A percentile compares a stretch with the other conserved stretches of the same genome.
phyloP scores from a whole-genome alignment of 2,797 vertebrate species.

The Periparus ater region DNA sequence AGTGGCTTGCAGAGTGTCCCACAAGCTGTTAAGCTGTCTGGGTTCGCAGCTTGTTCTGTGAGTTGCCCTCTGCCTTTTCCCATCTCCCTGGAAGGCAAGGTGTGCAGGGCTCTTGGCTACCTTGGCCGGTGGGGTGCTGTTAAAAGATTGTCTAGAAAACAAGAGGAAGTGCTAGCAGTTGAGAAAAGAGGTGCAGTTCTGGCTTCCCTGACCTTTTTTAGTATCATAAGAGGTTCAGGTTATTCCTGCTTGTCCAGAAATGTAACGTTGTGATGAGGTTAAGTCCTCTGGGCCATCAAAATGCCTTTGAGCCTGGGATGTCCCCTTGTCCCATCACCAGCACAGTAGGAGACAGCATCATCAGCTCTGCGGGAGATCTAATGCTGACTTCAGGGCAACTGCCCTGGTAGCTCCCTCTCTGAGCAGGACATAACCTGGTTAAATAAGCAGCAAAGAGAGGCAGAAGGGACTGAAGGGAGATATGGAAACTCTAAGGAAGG shows the following conservation, averaged over 20 bases:
- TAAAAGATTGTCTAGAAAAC: background rate
- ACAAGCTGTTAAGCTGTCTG: background rate
- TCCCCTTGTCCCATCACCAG: background rate
- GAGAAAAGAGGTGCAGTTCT: background rate
- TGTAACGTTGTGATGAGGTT: background rate
- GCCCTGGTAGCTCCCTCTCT: background rate
- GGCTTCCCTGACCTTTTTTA: background rate
- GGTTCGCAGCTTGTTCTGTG: background rate
- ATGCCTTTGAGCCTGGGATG: background rate
- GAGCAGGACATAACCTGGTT: background rate
- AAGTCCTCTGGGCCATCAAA: background rate
- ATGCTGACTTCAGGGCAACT: background rate
- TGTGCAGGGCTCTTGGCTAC: background rate
- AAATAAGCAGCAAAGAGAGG: background rate
- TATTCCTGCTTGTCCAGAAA: background rate
- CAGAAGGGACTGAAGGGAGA: background rate
- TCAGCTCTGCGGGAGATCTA: background rate
- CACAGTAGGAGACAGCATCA: background rate
- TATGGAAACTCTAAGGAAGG: background rate
- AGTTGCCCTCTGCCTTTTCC: background rate
- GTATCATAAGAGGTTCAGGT: background rate
- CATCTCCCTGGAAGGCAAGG: background rate
- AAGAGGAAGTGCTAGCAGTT: background rate
- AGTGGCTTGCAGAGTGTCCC: background rate
- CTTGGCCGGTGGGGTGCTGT: background rate